These are phyloP conservation scores for Lissocephala sabroskyi DNA, from an alignment of 2,888 invertebrate genomes.

Conservation along the genomic window DNA sequence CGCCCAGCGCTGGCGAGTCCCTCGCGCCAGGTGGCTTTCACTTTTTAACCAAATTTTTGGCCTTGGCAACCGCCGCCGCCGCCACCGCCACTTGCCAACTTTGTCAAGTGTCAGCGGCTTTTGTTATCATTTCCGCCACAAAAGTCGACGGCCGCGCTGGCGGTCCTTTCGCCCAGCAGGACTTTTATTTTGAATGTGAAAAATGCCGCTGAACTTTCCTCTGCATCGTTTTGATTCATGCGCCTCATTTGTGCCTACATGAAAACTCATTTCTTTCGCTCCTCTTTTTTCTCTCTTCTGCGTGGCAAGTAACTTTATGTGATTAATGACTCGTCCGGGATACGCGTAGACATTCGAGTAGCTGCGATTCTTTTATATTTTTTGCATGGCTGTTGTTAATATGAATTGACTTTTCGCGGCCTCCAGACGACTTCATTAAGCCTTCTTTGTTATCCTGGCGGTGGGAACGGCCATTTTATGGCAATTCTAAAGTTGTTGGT, in stretches of 20 bases:
- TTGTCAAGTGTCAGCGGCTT: slow-evolving; percentile 67
- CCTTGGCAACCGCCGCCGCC: slow-evolving; percentile 9
- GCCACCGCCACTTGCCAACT: slow-evolving; percentile 45
- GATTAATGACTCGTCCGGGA: too few relatives aligned
- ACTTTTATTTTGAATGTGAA: slow-evolving; percentile 24
- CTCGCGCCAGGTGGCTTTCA: not conserved
- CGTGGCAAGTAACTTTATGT: not conserved
- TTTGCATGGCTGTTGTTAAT: too few relatives aligned
- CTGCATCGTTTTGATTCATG: slow-evolving; percentile 41
- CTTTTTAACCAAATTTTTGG: not conserved
- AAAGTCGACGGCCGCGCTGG: slow-evolving; percentile 22
- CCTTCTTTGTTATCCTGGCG: too few relatives aligned
- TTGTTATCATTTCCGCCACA: slow-evolving; percentile 63
- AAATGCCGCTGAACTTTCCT: slow-evolving; percentile 48
- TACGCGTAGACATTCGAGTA: too few relatives aligned
- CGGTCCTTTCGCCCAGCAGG: too few relatives aligned
- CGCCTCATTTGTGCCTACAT: slow-evolving; percentile 50
- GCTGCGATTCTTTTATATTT: too few relatives aligned
- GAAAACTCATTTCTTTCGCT: slow-evolving; percentile 17
- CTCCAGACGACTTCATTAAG: too few relatives aligned
- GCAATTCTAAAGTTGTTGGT: too few relatives aligned
- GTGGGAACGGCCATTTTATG: too few relatives aligned
- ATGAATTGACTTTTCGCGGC: too few relatives aligned
- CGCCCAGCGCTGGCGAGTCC: not conserved
- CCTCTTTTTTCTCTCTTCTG: slow-evolving; percentile 7